Conservation (phyloP, 2,888 invertebrate species). For the Drosophila cognata region DNA sequence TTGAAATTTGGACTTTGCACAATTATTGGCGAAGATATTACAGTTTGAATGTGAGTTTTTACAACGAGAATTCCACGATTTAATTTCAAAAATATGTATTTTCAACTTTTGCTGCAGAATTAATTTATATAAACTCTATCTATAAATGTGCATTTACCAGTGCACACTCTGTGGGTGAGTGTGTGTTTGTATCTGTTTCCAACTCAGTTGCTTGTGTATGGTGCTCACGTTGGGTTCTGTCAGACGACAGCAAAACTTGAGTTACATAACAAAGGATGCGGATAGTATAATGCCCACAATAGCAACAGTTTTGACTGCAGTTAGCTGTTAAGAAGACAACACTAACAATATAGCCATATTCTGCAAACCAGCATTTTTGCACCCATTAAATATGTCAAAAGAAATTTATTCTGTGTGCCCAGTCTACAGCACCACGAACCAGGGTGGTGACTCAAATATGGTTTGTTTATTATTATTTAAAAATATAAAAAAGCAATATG, state of each 20-base stretch:
- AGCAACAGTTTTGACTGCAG: constrained; percentile 21
- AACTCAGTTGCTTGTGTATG: constrained; percentile 27
- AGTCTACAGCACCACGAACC: constrained; percentile 5
- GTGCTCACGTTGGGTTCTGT: neutral
- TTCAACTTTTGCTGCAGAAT: no score
- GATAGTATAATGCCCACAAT: constrained; percentile 2
- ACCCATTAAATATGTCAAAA: constrained; percentile 78
- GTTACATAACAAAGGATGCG: constrained; percentile 13
- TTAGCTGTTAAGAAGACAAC: constrained; percentile 8
- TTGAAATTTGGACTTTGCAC: no score
- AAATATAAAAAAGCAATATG: neutral
- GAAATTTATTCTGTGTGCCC: constrained; percentile 47
- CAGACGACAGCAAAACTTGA: constrained; percentile 28
- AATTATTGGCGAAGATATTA: no score
- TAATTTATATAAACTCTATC: neutral
- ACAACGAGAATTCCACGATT: no score
- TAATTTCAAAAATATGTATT: no score
- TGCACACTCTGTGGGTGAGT: neutral
- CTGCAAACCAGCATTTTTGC: constrained; percentile 71
- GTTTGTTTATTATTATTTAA: constrained; percentile 15
- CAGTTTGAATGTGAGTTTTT: no score
- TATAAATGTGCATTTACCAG: neutral
- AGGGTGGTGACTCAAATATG: constrained; percentile 11
- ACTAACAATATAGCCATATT: constrained; percentile 52
- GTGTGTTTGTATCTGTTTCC: constrained; percentile 33